These are phyloP conservation scores for Drosophila ercepeae DNA, from an alignment of 1,140 invertebrate genomes.

Conservation along the genomic window DNA sequence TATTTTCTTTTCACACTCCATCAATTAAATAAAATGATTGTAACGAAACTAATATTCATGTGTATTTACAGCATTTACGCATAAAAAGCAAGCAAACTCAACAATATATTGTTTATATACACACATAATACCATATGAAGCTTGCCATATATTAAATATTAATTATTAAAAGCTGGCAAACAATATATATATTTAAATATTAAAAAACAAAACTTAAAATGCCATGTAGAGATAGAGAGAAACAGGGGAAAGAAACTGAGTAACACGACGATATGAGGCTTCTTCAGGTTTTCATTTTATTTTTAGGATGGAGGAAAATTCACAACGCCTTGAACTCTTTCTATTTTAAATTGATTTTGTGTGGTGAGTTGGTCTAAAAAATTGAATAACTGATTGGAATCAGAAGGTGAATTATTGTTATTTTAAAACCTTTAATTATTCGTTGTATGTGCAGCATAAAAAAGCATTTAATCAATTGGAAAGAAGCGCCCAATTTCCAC, in stretches of 20 bases:
- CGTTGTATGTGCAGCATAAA: conserved; percentile 41
- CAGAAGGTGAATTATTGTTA: conserved; percentile 6
- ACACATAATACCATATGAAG: conserved; percentile 24
- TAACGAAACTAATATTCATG: conserved; percentile 40
- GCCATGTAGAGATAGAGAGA: conserved; percentile 39
- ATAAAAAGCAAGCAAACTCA: conserved; percentile 62
- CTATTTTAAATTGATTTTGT: conserved; percentile 66
- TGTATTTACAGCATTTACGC: conserved; percentile 78
- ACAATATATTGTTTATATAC: conserved; percentile 28
- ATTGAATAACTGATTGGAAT: conserved; percentile 13
- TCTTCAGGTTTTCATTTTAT: conserved; percentile 13
- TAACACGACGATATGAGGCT: conserved; percentile 18
- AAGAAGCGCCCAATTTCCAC: conserved; percentile 22
- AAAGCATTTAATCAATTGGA: conserved; percentile 35
- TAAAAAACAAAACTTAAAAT: conserved; percentile 35
- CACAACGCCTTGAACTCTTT: conserved; percentile 18
- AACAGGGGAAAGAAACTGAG: conserved; percentile 37
- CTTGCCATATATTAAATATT: conserved; percentile 32
- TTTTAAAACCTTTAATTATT: conserved; percentile 2
- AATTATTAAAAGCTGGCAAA: conserved; percentile 33
- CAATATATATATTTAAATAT: conserved; percentile 10
- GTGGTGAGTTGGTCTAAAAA: conserved; percentile 70
- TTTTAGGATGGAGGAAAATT: conserved; percentile 1
- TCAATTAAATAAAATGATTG: conserved; percentile 42
- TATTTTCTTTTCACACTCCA: conserved; percentile 30